phyloP scores from a whole-genome alignment of 2,797 vertebrate genomes.

The Rhodeus uyekii region DNA sequence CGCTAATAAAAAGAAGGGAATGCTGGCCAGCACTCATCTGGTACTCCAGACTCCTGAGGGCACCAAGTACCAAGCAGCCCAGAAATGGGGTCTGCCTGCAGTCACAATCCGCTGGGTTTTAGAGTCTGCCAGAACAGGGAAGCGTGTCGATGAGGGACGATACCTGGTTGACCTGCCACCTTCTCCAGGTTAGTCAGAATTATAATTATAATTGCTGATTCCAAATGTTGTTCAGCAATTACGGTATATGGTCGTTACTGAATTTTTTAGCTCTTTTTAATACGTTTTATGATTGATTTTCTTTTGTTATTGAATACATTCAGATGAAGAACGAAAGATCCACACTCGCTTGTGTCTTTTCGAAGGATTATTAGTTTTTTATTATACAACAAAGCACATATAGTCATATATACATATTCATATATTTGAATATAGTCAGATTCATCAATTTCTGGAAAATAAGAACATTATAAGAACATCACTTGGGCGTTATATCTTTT shows the following conservation, averaged over 20 bases:
- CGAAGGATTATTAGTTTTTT: too few relatives aligned
- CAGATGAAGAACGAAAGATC: too few relatives aligned
- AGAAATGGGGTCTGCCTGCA: slow-evolving; percentile 93
- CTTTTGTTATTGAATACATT: too few relatives aligned
- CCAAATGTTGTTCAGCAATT: not conserved
- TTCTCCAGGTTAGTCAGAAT: slow-evolving; percentile 75
- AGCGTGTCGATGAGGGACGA: slow-evolving; percentile 79
- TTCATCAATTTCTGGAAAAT: not conserved
- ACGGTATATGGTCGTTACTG: not conserved
- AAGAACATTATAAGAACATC: not conserved
- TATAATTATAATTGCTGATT: not conserved
- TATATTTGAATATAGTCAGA: not conserved
- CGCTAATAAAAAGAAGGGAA: slow-evolving; percentile 86
- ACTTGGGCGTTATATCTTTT: not conserved
- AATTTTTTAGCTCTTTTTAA: too few relatives aligned
- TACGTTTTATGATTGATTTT: not conserved
- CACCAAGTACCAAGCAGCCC: slow-evolving; percentile 94
- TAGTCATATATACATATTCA: too few relatives aligned
- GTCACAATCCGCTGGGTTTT: slow-evolving; percentile 90
- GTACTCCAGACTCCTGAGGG: slow-evolving; percentile 86
- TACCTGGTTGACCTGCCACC: slow-evolving; percentile 82
- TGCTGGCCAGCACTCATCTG: slow-evolving; percentile 94
- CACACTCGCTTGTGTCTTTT: too few relatives aligned
- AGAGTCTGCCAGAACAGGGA: slow-evolving; percentile 83
- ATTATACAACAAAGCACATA: too few relatives aligned